These are phyloP conservation scores for Rhinogobius similis DNA, from an alignment of 2,113 vertebrate genomes.

Conservation along the genomic window DNA sequence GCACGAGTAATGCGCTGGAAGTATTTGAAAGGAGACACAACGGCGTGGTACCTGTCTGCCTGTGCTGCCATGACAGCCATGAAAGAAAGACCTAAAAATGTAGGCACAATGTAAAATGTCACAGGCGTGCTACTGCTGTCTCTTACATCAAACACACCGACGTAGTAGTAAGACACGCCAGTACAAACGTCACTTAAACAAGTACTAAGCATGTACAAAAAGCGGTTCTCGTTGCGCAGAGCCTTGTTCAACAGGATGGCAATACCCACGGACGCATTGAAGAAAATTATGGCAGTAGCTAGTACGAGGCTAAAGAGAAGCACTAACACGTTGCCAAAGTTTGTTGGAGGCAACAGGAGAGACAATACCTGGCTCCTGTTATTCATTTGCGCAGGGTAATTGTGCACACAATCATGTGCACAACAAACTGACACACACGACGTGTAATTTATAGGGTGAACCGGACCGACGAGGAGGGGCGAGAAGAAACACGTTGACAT, in stretches of 20 bases:
- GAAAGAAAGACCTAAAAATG: constrained; percentile 78
- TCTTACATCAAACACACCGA: constrained; percentile 69
- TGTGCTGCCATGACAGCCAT: constrained; percentile 80
- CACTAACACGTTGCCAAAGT: constrained; percentile 73
- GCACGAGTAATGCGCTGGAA: constrained; percentile 68
- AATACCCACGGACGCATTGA: constrained; percentile 73
- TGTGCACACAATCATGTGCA: neutral
- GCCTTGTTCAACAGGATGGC: constrained; percentile 66
- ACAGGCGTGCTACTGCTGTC: constrained; percentile 39
- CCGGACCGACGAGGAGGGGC: neutral
- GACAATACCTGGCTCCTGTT: constrained; percentile 49
- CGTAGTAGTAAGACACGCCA: constrained; percentile 78
- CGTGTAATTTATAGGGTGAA: constrained; percentile 27
- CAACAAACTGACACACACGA: constrained; percentile 11
- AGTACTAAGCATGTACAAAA: constrained; percentile 83
- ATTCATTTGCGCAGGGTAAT: constrained; percentile 47
- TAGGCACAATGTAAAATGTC: constrained; percentile 71
- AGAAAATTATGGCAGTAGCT: constrained; percentile 66
- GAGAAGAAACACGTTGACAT: neutral
- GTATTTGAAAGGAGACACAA: constrained; percentile 74
- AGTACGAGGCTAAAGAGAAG: constrained; percentile 70
- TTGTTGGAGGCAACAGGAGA: constrained; percentile 66
- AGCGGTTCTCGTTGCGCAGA: constrained; percentile 75
- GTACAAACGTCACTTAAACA: constrained; percentile 79
- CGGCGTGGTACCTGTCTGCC: constrained; percentile 78